These are phyloP conservation scores for sheep (Ovis aries) DNA, from an alignment of 2,113 vertebrate species.

Conservation along the genomic window DNA sequence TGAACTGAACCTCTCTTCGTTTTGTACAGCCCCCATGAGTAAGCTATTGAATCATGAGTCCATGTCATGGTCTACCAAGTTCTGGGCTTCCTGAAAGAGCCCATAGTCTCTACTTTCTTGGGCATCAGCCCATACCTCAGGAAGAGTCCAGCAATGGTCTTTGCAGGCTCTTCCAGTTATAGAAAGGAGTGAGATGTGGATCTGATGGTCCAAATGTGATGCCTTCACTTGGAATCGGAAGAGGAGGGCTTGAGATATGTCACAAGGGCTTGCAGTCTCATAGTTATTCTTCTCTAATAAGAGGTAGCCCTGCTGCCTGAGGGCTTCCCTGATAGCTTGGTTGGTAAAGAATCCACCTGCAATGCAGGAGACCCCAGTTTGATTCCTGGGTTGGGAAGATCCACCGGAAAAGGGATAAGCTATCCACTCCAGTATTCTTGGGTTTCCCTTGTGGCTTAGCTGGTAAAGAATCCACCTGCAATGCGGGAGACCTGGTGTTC, in stretches of 20 bases:
- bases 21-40: not conserved
- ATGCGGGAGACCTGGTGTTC: not conserved
- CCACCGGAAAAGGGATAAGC: not conserved
- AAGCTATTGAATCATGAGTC: not conserved
- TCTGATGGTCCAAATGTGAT: not conserved
- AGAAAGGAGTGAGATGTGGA: not conserved
- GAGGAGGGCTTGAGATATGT: not conserved
- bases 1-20: not conserved
- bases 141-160: not conserved
- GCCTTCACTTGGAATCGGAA: not conserved
- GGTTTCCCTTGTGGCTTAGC: not conserved
- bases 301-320: not conserved
- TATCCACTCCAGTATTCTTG: not conserved
- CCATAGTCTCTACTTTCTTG: not conserved
- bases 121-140: not conserved
- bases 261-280: not conserved
- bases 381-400: not conserved
- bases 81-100: not conserved
- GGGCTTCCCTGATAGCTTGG: not conserved
- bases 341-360: not conserved
- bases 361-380: not conserved
- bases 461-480: not conserved
- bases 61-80: not conserved
- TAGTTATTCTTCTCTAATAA: not conserved
- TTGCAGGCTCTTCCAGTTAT: not conserved